phyloP scores from a whole-genome alignment of 2,888 invertebrate genomes.

The Cephus rjabovi region DNA sequence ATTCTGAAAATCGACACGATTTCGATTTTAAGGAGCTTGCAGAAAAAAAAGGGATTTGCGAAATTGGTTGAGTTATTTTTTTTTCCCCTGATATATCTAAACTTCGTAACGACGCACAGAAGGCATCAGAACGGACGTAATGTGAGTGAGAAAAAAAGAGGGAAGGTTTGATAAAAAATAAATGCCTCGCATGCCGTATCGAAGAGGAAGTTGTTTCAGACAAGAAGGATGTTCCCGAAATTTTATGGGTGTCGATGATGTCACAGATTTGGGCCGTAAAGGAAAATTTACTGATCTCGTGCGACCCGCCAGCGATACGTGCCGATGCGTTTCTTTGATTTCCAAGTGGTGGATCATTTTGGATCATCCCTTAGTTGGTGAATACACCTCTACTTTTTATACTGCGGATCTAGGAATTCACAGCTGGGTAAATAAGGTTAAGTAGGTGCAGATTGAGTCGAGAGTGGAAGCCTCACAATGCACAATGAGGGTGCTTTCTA shows the following conservation, averaged over 20 bases:
- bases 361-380: background rate
- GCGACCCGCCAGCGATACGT: constrained; percentile 21
- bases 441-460: constrained; percentile 59
- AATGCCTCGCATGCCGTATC: constrained; percentile 16
- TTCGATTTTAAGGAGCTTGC: background rate
- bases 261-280: constrained; percentile 50
- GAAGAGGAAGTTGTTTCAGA: constrained; percentile 22
- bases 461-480: constrained; percentile 57
- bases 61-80: background rate
- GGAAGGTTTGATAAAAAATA: constrained; percentile 25
- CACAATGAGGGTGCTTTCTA: constrained; percentile 13
- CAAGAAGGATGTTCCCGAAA: constrained; percentile 33
- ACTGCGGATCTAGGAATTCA: constrained; percentile 17
- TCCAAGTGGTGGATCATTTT: background rate
- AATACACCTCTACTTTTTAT: background rate
- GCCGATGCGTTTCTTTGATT: background rate
- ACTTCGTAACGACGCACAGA: background rate
- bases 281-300: constrained; percentile 43
- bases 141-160: constrained; percentile 4
- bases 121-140: background rate
- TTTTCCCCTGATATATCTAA: background rate
- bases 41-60: background rate
- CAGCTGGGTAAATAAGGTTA: constrained; percentile 55
- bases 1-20: background rate
- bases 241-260: constrained; percentile 55